These are phyloP conservation scores for Eubasilissa regina DNA, from an alignment of 1,140 invertebrate genomes.

Conservation along the genomic window DNA sequence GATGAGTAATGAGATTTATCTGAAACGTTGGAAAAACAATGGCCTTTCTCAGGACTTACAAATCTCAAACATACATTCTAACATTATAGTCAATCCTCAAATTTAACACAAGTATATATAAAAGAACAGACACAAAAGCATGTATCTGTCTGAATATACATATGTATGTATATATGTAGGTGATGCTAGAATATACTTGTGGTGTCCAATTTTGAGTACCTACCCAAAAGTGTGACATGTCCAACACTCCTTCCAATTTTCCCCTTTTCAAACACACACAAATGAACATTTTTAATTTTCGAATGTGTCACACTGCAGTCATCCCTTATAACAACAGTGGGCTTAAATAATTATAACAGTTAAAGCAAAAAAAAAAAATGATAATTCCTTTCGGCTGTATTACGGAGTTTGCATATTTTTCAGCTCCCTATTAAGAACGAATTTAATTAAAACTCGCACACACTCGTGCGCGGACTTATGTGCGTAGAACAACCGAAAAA, in stretches of 20 bases:
- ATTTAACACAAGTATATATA: no score
- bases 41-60: no score
- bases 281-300: conserved; percentile 23
- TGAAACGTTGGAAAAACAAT: no score
- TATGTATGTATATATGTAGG: no score
- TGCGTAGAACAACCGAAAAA: conserved; percentile 55
- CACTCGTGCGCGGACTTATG: conserved; percentile 36
- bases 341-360: conserved; percentile 53
- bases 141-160: no score
- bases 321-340: conserved; percentile 53
- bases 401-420: conserved; percentile 49
- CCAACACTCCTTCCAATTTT: not conserved
- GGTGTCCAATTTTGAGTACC: no score
- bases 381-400: conserved; percentile 50
- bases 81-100: no score
- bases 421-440: conserved; percentile 58
- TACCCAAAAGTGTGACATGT: no score
- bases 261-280: not conserved
- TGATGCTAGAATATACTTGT: no score
- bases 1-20: no score
- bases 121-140: no score
- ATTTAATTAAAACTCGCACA: conserved; percentile 59
- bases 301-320: conserved; percentile 42
- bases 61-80: no score
- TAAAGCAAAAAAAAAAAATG: conserved; percentile 38